Evolutionary conservation across 2,888 invertebrate species (phyloP).

Genomic region (Amphipyra berbera): DNA sequence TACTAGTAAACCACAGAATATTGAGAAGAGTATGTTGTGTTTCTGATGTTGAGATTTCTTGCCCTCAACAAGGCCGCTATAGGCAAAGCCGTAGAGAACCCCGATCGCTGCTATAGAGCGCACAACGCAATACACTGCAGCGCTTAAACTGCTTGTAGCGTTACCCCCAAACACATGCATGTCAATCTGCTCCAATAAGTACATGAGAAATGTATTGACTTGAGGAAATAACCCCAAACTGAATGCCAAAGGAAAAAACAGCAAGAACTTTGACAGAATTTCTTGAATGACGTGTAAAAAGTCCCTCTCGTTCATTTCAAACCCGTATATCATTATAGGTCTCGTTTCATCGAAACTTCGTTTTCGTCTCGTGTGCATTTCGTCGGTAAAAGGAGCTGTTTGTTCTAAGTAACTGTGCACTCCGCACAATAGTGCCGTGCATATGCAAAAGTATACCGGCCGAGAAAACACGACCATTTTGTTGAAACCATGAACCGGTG

Average conservation of each 20-base stretch:
- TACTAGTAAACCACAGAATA: constrained; percentile 97
- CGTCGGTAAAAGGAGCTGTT: constrained; percentile 61
- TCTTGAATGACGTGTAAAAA: constrained; percentile 92
- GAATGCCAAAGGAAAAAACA: constrained; percentile 98
- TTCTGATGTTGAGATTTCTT: constrained; percentile 95
- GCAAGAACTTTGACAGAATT: constrained; percentile 93
- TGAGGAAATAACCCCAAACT: constrained; percentile 99
- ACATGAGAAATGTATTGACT: constrained; percentile 98
- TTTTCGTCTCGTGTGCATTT: constrained; percentile 69
- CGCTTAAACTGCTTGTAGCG: constrained; percentile 95
- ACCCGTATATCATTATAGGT: constrained; percentile 84
- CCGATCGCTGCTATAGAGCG: constrained; percentile 95
- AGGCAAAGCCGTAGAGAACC: constrained; percentile 96
- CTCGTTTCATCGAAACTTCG: constrained; percentile 72
- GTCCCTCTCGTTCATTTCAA: constrained; percentile 86
- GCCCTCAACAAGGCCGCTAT: constrained; percentile 95
- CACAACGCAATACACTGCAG: constrained; percentile 95
- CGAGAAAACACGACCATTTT: constrained; percentile 97
- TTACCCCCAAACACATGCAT: constrained; percentile 97
- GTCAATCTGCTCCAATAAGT: constrained; percentile 98
- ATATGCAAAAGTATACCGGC: constrained; percentile 97
- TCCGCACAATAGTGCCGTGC: constrained; percentile 90
- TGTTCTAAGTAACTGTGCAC: constrained; percentile 82
- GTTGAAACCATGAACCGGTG: constrained; percentile 99
- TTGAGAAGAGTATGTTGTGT: constrained; percentile 95